Percentiles rank a stretch among this genome's conserved stretches.
Evolutionary conservation across 92 coral and sea anemone genomes (phyloP).

Genomic region (Parazoanthus swiftii): DNA sequence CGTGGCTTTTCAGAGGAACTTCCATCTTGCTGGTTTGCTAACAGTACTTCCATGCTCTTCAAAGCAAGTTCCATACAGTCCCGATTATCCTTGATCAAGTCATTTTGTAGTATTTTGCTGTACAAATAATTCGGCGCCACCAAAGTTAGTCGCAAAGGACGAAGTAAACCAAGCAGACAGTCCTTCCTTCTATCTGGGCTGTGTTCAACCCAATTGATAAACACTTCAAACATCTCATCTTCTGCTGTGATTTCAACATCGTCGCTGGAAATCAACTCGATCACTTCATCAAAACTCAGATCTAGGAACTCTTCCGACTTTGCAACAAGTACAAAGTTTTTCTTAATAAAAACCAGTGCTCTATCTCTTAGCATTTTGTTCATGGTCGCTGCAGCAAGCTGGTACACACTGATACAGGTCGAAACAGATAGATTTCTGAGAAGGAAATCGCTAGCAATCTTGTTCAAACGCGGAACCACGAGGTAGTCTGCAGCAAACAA

Average conservation of each 20-base stretch:
- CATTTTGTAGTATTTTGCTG: conserved; percentile 59
- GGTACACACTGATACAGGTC: conserved; percentile 68
- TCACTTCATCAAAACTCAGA: conserved; percentile 68
- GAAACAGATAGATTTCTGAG: conserved; percentile 65
- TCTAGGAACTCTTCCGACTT: conserved; percentile 67
- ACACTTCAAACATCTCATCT: conserved; percentile 43
- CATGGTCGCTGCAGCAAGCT: conserved; percentile 72
- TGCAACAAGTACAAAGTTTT: conserved; percentile 69
- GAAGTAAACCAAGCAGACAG: conserved; percentile 68
- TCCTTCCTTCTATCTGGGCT: conserved; percentile 60
- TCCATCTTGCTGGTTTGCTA: conserved; percentile 38
- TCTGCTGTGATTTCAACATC: conserved; percentile 49
- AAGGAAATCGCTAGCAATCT: background rate
- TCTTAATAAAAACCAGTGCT: conserved; percentile 67
- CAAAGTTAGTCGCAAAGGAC: conserved; percentile 17
- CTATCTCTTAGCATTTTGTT: conserved; percentile 61
- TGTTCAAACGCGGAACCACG: conserved; percentile 60
- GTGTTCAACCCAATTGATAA: too few species aligned
- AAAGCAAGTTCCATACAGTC: conserved; percentile 49
- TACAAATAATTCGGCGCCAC: conserved; percentile 67
- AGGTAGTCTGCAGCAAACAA: background rate
- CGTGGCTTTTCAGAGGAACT: background rate
- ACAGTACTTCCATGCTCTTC: conserved; percentile 48
- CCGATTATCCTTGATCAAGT: conserved; percentile 56
- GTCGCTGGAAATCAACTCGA: too few species aligned